phyloP scores from a whole-genome alignment of 2,797 vertebrate genomes.

The Anableps anableps region DNA sequence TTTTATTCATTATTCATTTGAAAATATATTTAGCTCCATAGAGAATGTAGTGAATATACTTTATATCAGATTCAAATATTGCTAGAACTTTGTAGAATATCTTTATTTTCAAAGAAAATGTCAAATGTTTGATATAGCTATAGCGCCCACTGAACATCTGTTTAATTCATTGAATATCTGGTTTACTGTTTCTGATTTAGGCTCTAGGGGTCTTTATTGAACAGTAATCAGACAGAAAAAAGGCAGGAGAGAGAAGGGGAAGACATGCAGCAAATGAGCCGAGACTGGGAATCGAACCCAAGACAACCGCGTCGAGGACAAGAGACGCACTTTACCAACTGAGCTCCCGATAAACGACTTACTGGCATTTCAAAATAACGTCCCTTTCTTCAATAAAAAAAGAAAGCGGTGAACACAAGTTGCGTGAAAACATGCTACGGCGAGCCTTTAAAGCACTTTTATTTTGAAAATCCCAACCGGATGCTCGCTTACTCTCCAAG shows the following conservation, averaged over 20 bases:
- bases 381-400: not conserved
- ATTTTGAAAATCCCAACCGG: conserved; percentile 27
- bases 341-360: not conserved
- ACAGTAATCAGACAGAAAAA: no score
- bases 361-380: not conserved
- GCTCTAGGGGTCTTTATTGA: not conserved
- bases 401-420: not conserved
- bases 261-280: no score
- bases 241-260: not conserved
- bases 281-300: not conserved
- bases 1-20: not conserved
- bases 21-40: not conserved
- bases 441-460: conserved; percentile 7
- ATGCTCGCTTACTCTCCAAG: conserved; percentile 14
- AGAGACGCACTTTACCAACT: no score
- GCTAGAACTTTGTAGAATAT: not conserved
- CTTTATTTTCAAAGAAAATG: not conserved
- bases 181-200: not conserved
- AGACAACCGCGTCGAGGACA: no score
- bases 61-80: not conserved
- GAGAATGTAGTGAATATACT: no score
- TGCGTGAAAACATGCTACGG: not conserved
- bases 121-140: not conserved
- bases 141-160: not conserved
- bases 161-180: not conserved